These are phyloP conservation scores for Typhlichthys eigenmanni DNA, from an alignment of 2,797 vertebrate species.

Conservation along the genomic window DNA sequence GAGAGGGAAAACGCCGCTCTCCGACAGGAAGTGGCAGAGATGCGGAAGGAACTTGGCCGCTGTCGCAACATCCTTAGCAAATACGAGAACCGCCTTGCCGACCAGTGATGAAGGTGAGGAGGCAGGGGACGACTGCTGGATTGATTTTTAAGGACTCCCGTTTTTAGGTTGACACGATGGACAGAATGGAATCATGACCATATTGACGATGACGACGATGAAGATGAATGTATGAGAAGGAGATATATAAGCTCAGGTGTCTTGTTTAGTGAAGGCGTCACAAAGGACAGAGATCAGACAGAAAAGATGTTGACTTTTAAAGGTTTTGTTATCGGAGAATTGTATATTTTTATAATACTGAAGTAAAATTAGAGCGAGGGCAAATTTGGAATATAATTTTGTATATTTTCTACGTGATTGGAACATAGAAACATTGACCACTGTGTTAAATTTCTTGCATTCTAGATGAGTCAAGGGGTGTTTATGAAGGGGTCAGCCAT, in stretches of 20 bases:
- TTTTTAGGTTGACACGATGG: slow-evolving; percentile 46
- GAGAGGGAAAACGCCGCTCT: slow-evolving; percentile 90
- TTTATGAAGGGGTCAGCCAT: slow-evolving; percentile 60
- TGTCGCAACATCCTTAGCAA: slow-evolving; percentile 88
- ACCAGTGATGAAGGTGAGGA: slow-evolving; percentile 76
- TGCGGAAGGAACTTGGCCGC: slow-evolving; percentile 89
- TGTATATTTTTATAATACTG: slow-evolving; percentile 88
- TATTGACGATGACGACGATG: slow-evolving; percentile 52
- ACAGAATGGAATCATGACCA: slow-evolving; percentile 49
- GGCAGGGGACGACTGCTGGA: slow-evolving; percentile 53
- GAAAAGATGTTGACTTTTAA: slow-evolving; percentile 73
- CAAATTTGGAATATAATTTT: slow-evolving; percentile 81
- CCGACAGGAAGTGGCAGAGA: slow-evolving; percentile 89
- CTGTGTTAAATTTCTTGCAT: slow-evolving; percentile 68
- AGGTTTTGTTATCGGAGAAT: slow-evolving; percentile 83
- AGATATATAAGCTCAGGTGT: slow-evolving; percentile 76
- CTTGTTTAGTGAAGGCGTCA: slow-evolving; percentile 65
- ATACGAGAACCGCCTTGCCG: slow-evolving; percentile 86
- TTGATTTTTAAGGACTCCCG: slow-evolving; percentile 56
- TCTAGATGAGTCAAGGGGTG: slow-evolving; percentile 56
- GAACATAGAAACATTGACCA: slow-evolving; percentile 55
- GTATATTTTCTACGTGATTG: slow-evolving; percentile 80
- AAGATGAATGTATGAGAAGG: slow-evolving; percentile 77
- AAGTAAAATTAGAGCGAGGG: slow-evolving; percentile 72
- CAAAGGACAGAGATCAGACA: slow-evolving; percentile 67